Base-by-base conservation (phyloP, 2,888 invertebrate genomes). In the Clepsis dumicolana region DNA sequence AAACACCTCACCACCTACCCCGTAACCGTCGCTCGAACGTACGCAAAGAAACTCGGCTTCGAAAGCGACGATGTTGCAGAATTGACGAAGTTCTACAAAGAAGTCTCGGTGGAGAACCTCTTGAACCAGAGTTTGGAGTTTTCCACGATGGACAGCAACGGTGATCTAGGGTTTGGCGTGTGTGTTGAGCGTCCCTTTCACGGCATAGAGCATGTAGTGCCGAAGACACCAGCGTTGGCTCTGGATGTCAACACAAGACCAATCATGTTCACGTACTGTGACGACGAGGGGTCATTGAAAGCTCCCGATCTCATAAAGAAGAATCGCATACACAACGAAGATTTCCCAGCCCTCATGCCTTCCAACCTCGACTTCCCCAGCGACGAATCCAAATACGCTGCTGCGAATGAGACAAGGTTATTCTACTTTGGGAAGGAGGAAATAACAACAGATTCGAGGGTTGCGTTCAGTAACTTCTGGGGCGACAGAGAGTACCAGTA, bases 311-410 rank as follows among this genome's bases (percentile, higher is more conserved):
- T 57, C 18, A n/a, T 35, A 5, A 57, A 35, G 14, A 14, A 14
- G n/a, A 35, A 21, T 18, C 14, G 14, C 8, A 14, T 18, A 8
- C 35, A 35, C 24, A 57, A 57, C 56, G 10, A 16, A 4, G 24
- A 57, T 8, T 57, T 57, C 7, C 35, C 56, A 2, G 14, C 21
- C 7, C 35, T 29, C 56, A 35, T 57, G 35, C 56, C 56, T 8
- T 5, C 56, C 7, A 57, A 57, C 35, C 14, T 57, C 1, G 56
- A 57, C 14, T 57, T 57, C 16, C 56, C 56, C 12, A 57, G 24
- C 21, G 35, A 57, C 35, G 21, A 14, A 2, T 14, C 14, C 5
- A 57, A 57, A 14, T 32, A 57, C 32, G 18, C 8, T 2, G 56
- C 14, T 8, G 10, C 56, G 8, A 38, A 57, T 12, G 7, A 21